Percentiles rank a stretch among this genome's conserved stretches.
phyloP scores from a whole-genome alignment of 2,888 invertebrate genomes.

The Blastobasis lacticolella region DNA sequence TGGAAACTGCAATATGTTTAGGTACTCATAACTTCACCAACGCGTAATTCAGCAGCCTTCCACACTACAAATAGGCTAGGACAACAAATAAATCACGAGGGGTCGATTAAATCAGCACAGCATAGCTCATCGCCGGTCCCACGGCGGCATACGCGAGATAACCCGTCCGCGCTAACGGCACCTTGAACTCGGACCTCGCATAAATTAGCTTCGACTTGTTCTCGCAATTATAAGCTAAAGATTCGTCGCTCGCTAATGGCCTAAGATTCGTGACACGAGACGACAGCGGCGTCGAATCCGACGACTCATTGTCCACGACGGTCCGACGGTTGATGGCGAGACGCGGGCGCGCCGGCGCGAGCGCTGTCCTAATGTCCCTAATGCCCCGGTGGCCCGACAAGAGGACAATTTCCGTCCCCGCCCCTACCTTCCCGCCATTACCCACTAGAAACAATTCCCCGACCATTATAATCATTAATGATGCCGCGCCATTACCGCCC shows the following conservation, averaged over 20 bases:
- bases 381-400: conserved; percentile 58
- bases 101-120: conserved; percentile 12
- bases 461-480: conserved; percentile 62
- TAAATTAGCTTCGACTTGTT: conserved; percentile 68
- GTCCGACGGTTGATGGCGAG: conserved; percentile 41
- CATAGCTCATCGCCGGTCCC: conserved; percentile 20
- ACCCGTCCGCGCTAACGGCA: conserved; percentile 46
- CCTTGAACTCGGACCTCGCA: conserved; percentile 55
- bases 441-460: conserved; percentile 61
- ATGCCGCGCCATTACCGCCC: conserved; percentile 37
- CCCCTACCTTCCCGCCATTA: conserved; percentile 61
- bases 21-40: too few relatives aligned
- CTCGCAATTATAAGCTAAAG: conserved; percentile 71
- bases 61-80: background rate
- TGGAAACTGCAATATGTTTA: too few relatives aligned
- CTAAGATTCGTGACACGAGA: conserved; percentile 28
- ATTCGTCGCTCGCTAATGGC: conserved; percentile 62
- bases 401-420: conserved; percentile 68
- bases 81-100: conserved; percentile 12
- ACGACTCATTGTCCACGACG: conserved; percentile 33
- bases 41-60: too few relatives aligned
- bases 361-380: conserved; percentile 60
- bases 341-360: conserved; percentile 41
- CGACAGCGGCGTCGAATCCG: background rate
- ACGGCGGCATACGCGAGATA: conserved; percentile 26